A percentile compares a stretch with the other conserved stretches of the same genome.
Conservation (phyloP, 1,140 invertebrate species). For the Doryteuthis pealeii region DNA sequence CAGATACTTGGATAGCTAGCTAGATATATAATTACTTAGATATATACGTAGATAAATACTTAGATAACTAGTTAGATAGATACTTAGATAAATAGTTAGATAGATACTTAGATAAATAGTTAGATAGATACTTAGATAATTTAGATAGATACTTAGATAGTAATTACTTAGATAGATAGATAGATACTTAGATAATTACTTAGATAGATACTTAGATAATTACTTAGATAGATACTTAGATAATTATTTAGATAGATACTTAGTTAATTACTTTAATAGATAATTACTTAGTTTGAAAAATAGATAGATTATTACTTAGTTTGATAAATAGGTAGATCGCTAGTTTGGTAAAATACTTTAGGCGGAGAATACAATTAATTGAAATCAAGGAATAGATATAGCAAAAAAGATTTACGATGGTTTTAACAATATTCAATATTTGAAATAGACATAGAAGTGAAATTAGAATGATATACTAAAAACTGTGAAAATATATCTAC, state of each 20-base stretch:
- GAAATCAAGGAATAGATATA: no score
- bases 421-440: no score
- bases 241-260: not conserved
- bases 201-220: not conserved
- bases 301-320: not conserved
- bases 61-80: no score
- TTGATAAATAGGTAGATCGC: not conserved
- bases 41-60: not conserved
- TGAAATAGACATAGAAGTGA: no score
- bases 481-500: no score
- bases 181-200: not conserved
- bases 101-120: no score
- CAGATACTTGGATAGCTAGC: not conserved
- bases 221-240: not conserved
- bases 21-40: not conserved
- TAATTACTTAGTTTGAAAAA: not conserved
- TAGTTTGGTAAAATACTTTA: not conserved
- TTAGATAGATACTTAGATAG: no score
- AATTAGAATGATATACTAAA: no score
- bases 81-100: no score
- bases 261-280: not conserved
- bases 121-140: no score
- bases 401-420: no score
- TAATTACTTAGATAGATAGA: not conserved
- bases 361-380: not conserved